phyloP scores from a whole-genome alignment of 2,797 vertebrate species.

The Tauraco hartlaubi region DNA sequence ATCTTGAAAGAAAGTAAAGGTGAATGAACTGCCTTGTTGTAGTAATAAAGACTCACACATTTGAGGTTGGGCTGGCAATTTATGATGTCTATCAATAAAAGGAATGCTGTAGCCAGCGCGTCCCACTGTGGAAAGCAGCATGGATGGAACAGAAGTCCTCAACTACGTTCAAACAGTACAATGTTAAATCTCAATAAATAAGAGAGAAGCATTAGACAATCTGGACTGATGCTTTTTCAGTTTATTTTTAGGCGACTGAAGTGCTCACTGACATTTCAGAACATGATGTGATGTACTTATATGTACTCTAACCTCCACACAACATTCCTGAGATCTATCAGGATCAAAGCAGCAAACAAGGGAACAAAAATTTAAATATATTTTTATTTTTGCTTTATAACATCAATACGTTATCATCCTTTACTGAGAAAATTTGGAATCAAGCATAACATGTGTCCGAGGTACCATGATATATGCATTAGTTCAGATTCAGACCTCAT shows the following conservation, averaged over 20 bases:
- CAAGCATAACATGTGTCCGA: not conserved
- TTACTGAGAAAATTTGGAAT: not conserved
- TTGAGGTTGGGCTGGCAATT: not conserved
- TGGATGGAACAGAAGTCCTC: not conserved
- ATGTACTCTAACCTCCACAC: not conserved
- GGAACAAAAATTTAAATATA: not conserved
- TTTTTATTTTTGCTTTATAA: not conserved
- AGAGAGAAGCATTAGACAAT: not conserved
- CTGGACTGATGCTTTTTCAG: not conserved
- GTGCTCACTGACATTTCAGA: not conserved
- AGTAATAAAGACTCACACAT: not conserved
- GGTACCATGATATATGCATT: not conserved
- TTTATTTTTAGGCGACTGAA: slow-evolving; percentile 30
- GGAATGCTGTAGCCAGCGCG: not conserved
- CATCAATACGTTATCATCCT: not conserved
- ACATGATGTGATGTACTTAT: not conserved
- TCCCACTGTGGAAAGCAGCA: not conserved
- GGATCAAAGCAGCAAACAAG: not conserved
- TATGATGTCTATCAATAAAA: not conserved
- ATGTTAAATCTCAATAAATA: not conserved
- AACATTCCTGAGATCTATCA: not conserved
- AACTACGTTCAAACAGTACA: not conserved
- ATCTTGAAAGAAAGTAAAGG: not conserved
- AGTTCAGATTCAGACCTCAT: not conserved
- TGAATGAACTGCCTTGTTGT: not conserved